Percentiles rank a stretch among this genome's conserved stretches.
phyloP scores from a whole-genome alignment of 2,797 vertebrate genomes.

The Tragelaphus oryx region DNA sequence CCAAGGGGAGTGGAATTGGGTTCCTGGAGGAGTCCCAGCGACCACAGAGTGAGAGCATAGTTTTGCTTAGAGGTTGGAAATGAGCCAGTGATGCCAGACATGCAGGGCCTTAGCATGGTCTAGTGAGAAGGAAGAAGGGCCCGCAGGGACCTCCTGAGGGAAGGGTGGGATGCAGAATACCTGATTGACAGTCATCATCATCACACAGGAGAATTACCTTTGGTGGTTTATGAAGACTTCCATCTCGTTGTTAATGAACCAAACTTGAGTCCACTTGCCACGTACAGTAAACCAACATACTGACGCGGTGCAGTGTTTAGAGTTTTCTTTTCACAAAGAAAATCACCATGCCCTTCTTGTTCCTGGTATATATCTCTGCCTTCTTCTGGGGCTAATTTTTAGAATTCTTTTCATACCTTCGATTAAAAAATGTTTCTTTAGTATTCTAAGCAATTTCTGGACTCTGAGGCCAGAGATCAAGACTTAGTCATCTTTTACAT shows the following conservation, averaged over 20 bases:
- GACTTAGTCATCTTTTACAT: not conserved
- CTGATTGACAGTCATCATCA: not conserved
- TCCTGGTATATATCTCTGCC: not conserved
- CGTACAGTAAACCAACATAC: accelerated
- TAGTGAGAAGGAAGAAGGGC: not conserved
- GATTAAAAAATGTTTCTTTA: not conserved
- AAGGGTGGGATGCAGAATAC: no score
- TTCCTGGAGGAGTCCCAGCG: not conserved
- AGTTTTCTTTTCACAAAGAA: no score
- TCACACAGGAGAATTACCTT: not conserved
- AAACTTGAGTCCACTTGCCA: not conserved
- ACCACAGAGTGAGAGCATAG: not conserved
- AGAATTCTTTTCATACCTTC: not conserved
- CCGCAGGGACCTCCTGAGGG: not conserved
- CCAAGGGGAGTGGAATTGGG: not conserved
- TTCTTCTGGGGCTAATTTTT: not conserved
- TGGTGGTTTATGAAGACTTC: not conserved
- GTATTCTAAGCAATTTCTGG: not conserved
- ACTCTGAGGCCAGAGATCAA: not conserved
- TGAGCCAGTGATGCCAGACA: not conserved
- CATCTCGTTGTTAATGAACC: not conserved
- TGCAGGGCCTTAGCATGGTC: not conserved
- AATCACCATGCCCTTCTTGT: not conserved
- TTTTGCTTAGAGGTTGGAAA: not conserved
- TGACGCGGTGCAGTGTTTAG: not conserved